Percentiles rank a stretch among this genome's conserved stretches.
Evolutionary conservation across 2,797 vertebrate species (phyloP).

Genomic region (Rhabdophis nuchalis): DNA sequence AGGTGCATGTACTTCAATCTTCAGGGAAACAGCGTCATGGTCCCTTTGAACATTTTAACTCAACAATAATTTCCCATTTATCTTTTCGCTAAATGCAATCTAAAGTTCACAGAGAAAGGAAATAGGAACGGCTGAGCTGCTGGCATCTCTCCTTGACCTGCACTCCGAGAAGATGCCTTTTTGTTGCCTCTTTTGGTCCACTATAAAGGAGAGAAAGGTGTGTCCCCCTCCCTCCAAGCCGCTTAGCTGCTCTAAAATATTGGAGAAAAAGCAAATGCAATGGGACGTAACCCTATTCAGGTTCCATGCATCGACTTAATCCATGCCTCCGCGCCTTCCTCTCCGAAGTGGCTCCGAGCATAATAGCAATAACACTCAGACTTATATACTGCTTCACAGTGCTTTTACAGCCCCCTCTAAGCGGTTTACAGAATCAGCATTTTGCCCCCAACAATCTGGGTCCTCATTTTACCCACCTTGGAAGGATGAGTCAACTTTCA

Average conservation of each 20-base stretch:
- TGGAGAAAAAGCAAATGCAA: not conserved
- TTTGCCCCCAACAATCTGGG: no score
- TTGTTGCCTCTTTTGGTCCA: not conserved
- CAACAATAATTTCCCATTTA: not conserved
- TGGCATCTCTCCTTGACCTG: not conserved
- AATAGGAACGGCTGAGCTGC: not conserved
- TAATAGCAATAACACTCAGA: not conserved
- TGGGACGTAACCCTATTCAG: no score
- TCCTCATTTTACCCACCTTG: no score
- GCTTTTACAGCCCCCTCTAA: no score
- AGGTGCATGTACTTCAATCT: not conserved
- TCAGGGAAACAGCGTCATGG: not conserved
- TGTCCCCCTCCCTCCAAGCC: not conserved
- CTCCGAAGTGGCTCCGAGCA: constrained; percentile 17
- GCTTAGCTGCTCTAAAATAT: constrained; percentile 1
- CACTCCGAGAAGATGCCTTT: not conserved
- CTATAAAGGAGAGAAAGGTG: not conserved
- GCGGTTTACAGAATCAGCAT: no score
- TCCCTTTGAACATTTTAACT: not conserved
- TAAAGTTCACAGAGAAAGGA: not conserved
- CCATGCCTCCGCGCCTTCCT: not conserved
- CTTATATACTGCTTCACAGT: no score
- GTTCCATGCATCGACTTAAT: not conserved
- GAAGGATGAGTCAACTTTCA: no score
- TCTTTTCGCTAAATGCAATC: not conserved